These are phyloP conservation scores for Platycheirus albimanus DNA, from an alignment of 2,888 invertebrate species.

Conservation along the genomic window DNA sequence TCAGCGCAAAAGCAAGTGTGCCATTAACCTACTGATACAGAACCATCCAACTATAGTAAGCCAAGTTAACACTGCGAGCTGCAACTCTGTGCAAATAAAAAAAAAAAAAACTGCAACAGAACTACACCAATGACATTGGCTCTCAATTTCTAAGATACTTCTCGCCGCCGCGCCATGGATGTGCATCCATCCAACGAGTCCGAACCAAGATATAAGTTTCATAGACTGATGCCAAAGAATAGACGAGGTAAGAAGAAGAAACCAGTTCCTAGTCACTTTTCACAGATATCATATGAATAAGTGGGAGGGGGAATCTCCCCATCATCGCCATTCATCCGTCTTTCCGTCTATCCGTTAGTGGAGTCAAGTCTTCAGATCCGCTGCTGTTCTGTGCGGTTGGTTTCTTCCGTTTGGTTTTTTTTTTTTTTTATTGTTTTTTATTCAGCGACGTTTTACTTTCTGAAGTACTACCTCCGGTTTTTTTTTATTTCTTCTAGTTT, in stretches of 20 bases:
- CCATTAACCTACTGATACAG: slow-evolving; percentile 83
- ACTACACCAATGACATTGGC: slow-evolving; percentile 68
- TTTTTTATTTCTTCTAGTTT: slow-evolving; percentile 21
- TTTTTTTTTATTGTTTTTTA: too few species aligned
- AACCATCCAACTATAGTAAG: slow-evolving; percentile 76
- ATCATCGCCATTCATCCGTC: slow-evolving; percentile 32
- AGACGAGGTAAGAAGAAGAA: slow-evolving; percentile 31
- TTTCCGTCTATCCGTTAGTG: slow-evolving; percentile 13
- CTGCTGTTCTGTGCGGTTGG: slow-evolving; percentile 43
- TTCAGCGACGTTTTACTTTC: slow-evolving; percentile 67
- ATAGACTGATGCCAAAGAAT: slow-evolving; percentile 35
- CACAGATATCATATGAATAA: slow-evolving; percentile 50
- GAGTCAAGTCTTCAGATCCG: slow-evolving; percentile 50
- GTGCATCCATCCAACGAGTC: slow-evolving; percentile 55
- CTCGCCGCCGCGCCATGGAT: slow-evolving; percentile 50
- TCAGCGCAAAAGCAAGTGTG: slow-evolving; percentile 79
- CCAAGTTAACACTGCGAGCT: slow-evolving; percentile 44
- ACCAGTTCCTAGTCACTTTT: slow-evolving; percentile 66
- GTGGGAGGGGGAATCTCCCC: slow-evolving; percentile 19
- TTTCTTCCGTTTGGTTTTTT: slow-evolving; percentile 61
- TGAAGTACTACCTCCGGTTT: slow-evolving; percentile 69
- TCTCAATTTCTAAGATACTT: slow-evolving; percentile 64
- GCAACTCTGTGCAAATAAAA: slow-evolving; percentile 10
- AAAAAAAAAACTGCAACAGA: slow-evolving; percentile 30
- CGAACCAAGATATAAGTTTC: slow-evolving; percentile 63